Conservation (phyloP, 2,113 vertebrate genomes). For the Cheirogaleus medius region DNA sequence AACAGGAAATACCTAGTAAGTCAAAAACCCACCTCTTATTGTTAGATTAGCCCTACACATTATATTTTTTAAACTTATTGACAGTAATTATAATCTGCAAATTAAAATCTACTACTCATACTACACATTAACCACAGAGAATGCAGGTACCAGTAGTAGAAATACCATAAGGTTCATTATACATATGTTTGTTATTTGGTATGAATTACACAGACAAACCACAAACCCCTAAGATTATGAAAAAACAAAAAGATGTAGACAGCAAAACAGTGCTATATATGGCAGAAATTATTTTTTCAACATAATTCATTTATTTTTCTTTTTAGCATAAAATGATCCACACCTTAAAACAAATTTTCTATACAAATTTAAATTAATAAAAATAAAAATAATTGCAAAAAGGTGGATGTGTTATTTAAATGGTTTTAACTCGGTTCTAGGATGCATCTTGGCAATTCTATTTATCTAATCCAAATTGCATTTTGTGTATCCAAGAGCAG, state of each 20-base stretch:
- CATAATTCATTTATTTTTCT: neutral
- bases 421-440: conserved; percentile 18
- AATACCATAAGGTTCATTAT: neutral
- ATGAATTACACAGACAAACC: conserved; percentile 44
- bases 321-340: conserved; percentile 33
- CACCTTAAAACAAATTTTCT: conserved; percentile 14
- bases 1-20: neutral
- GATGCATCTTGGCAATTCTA: neutral
- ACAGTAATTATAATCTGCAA: conserved; percentile 36
- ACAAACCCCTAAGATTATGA: neutral
- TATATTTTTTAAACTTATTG: conserved; percentile 11
- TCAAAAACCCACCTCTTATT: neutral
- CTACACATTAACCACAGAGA: neutral
- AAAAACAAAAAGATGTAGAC: conserved; percentile 5
- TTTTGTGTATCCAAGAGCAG: conserved; percentile 25
- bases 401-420: neutral
- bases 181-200: neutral
- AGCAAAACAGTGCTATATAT: neutral
- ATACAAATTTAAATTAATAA: conserved; percentile 41
- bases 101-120: conserved; percentile 31
- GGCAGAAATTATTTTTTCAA: conserved; percentile 39
- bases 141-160: neutral
- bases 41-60: neutral
- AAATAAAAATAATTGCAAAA: conserved; percentile 50
- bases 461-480: conserved; percentile 1